Base-by-base conservation (phyloP, 2,113 vertebrate species). In the Euleptes europaea region DNA sequence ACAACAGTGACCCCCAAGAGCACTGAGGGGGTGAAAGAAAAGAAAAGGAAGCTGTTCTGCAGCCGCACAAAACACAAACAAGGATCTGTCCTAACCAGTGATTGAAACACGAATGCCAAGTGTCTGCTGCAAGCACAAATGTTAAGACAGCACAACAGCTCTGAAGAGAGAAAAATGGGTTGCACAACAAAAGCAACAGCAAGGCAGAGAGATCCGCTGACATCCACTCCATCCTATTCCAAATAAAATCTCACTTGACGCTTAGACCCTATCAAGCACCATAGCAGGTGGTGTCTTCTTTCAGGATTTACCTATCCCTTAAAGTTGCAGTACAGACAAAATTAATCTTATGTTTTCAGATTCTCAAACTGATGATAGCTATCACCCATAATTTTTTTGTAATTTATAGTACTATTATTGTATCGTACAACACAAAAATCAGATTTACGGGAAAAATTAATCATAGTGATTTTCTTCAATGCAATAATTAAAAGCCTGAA, bases 131-230 rank as follows among this genome's bases (percentile, higher is more conserved):
- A 90, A 94, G 90, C 84, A 93, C 74, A 66, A 92, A 94, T 94
- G 91, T 92, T 94, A 92, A n/a, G 8, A 78, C 89, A 87, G 90
- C 72, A 95, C 82, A 89, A 90, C 51, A 89, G 88, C 85, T 90
- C 93, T 1, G 0, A 92, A 92, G 94, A 94, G 90, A 92, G 86
- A 94, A 91, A n/a, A 93, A 87, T 72, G 65, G 88, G 7, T 90
- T 71, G 91, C n/a, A 87, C 88, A 94, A 83, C 85, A 65, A 92
- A 89, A 95, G 92, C 84, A 90, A 92, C 60, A 71, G 85, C 93
- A 95, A 95, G 95, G 96, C 93, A 88, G 95, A 97, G 91, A 96
- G 91, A 94, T 83, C 82, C 4, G 93, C 95, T 93, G 89, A 95
- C 96, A 95, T 97, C 97, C 96, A 97, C 90, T 91, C 54, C 33